Evolutionary conservation across 2,797 vertebrate genomes (phyloP).

Genomic region (Aselliscus stoliczkanus): DNA sequence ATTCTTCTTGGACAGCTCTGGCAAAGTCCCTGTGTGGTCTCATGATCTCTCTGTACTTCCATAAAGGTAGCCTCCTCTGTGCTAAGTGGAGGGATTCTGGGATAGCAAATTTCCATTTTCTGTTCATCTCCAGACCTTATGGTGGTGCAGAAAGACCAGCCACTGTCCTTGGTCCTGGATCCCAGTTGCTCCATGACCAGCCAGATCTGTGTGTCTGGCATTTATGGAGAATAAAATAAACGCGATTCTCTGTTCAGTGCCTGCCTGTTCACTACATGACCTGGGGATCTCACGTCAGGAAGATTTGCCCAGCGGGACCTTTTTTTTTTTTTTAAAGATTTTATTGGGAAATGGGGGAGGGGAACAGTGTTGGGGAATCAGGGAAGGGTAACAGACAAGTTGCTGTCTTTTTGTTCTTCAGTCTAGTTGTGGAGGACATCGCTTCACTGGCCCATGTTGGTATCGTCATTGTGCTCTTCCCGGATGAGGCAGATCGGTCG

Average conservation of each 20-base stretch:
- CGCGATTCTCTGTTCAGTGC: not conserved
- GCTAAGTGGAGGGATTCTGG: not conserved
- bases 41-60: not conserved
- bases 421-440: too few relatives aligned
- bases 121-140: too few relatives aligned
- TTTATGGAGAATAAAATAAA: not conserved
- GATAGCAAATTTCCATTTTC: not conserved
- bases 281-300: not conserved
- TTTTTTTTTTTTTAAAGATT: too few relatives aligned
- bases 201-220: not conserved
- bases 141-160: not conserved
- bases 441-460: too few relatives aligned
- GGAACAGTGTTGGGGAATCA: too few relatives aligned
- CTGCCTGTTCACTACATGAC: not conserved
- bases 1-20: not conserved
- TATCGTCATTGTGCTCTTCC: too few relatives aligned
- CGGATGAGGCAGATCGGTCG: too few relatives aligned
- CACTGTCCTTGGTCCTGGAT: not conserved
- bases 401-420: too few relatives aligned
- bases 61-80: not conserved
- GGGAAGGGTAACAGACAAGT: too few relatives aligned
- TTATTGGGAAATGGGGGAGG: too few relatives aligned
- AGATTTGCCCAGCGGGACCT: too few relatives aligned
- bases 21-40: not conserved
- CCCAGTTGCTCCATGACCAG: not conserved